phyloP scores from a whole-genome alignment of 1,140 invertebrate genomes.

The Musca vetustissima region DNA sequence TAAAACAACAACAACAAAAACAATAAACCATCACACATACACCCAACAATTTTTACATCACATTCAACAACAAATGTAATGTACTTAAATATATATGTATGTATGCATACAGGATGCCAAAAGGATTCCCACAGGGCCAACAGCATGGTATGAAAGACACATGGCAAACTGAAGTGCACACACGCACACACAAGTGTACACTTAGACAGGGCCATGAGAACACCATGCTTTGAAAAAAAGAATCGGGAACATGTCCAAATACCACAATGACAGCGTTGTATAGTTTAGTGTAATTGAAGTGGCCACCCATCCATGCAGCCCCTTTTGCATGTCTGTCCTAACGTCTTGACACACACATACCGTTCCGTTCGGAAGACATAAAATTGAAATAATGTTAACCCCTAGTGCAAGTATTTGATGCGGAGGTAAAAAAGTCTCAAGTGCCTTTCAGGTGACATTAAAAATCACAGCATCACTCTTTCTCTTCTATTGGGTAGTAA shows the following conservation, averaged over 20 bases:
- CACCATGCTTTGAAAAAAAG: background rate
- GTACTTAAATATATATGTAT: conserved; percentile 18
- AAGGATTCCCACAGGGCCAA: conserved; percentile 5
- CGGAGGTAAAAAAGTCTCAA: conserved; percentile 1
- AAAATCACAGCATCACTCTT: conserved; percentile 3
- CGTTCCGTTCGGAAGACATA: background rate
- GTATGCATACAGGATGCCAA: conserved; percentile 2
- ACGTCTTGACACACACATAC: too few relatives aligned
- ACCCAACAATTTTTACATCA: background rate
- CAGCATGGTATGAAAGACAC: too few relatives aligned
- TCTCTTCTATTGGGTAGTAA: too few relatives aligned
- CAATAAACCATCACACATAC: too few relatives aligned
- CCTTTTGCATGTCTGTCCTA: background rate
- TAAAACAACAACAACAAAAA: background rate
- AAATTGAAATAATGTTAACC: conserved; percentile 14
- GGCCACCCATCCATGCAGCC: background rate
- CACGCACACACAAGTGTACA: too few relatives aligned
- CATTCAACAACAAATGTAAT: conserved; percentile 14
- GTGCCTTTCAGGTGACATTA: conserved; percentile 23
- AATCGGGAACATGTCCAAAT: background rate
- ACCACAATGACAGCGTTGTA: too few relatives aligned
- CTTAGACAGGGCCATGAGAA: too few relatives aligned
- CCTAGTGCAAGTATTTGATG: background rate
- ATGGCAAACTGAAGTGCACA: too few relatives aligned
- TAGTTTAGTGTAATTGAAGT: too few relatives aligned